Evolutionary conservation across 2,888 invertebrate species (phyloP).

Genomic region (Drosophila melanocephala): DNA sequence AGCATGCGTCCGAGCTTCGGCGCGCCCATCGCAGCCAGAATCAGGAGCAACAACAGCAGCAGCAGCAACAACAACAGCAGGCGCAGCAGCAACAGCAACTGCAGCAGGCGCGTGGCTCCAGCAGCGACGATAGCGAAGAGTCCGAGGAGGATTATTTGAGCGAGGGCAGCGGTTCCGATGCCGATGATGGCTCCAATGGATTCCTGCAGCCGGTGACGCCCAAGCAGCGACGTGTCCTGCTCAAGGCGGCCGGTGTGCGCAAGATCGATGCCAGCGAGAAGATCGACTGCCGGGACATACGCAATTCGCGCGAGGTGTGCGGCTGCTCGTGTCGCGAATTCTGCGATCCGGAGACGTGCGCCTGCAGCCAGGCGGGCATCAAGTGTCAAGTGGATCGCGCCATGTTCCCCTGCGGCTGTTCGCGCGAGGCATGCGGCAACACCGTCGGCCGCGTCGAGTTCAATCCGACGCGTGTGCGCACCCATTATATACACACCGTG

Average conservation of each 20-base stretch:
- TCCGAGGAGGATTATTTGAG: constrained; percentile 91
- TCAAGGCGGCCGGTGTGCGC: constrained; percentile 96
- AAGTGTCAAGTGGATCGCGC: constrained; percentile 97
- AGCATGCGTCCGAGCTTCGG: constrained; percentile 95
- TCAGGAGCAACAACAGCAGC: constrained; percentile 83
- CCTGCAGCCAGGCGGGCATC: constrained; percentile 97
- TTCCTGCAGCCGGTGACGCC: constrained; percentile 97
- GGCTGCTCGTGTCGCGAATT: constrained; percentile 96
- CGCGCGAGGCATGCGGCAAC: constrained; percentile 97
- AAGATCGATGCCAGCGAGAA: constrained; percentile 97
- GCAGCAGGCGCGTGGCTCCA: constrained; percentile 86
- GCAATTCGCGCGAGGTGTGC: constrained; percentile 96
- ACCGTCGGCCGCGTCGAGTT: constrained; percentile 97
- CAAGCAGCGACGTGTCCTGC: constrained; percentile 93
- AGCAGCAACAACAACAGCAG: constrained; percentile 77
- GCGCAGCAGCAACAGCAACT: constrained; percentile 62
- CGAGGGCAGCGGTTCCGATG: constrained; percentile 92
- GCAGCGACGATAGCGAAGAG: constrained; percentile 94
- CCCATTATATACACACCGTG: constrained; percentile 98
- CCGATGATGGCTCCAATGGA: constrained; percentile 95
- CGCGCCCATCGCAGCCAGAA: constrained; percentile 93
- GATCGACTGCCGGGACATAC: constrained; percentile 96
- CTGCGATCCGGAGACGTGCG: constrained; percentile 98
- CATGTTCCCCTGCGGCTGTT: constrained; percentile 98
- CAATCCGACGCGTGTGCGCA: constrained; percentile 96